phyloP scores from a whole-genome alignment of 2,888 invertebrate genomes.

The Dione vanillae region DNA sequence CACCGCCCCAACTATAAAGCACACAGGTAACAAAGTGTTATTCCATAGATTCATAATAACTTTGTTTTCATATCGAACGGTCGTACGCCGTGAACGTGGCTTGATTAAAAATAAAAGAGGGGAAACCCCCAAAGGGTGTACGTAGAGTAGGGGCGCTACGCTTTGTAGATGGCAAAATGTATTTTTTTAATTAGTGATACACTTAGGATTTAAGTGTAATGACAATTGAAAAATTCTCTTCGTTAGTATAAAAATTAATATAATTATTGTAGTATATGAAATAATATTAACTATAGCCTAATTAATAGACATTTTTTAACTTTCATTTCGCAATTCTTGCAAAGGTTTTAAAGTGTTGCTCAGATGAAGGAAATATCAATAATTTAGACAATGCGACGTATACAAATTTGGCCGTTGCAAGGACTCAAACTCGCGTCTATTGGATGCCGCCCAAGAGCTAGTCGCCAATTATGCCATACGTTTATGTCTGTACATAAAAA shows the following conservation, averaged over 20 bases:
- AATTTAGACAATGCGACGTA: too few species aligned
- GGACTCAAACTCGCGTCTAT: too few species aligned
- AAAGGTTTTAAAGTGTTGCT: too few species aligned
- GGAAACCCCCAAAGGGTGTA: conserved; percentile 32
- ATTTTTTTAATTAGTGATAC: conserved; percentile 5
- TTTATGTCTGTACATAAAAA: too few species aligned
- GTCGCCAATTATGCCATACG: too few species aligned
- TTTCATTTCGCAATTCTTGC: too few species aligned
- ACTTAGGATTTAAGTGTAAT: neutral
- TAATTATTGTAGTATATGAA: neutral
- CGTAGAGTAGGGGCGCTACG: conserved; percentile 25
- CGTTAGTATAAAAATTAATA: too few species aligned
- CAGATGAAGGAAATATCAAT: too few species aligned
- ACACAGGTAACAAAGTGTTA: conserved; percentile 10
- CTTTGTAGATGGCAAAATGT: neutral
- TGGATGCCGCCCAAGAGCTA: too few species aligned
- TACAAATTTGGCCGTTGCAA: too few species aligned
- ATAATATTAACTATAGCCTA: too few species aligned
- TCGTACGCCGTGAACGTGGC: conserved; percentile 37
- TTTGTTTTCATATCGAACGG: conserved; percentile 31
- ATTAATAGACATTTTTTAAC: too few species aligned
- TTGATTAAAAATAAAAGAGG: conserved; percentile 44
- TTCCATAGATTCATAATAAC: conserved; percentile 28
- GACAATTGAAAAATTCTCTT: neutral
- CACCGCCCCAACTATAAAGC: conserved; percentile 2